Base-by-base conservation (phyloP, 92 coral and sea anemone species). In the Metridium senile region DNA sequence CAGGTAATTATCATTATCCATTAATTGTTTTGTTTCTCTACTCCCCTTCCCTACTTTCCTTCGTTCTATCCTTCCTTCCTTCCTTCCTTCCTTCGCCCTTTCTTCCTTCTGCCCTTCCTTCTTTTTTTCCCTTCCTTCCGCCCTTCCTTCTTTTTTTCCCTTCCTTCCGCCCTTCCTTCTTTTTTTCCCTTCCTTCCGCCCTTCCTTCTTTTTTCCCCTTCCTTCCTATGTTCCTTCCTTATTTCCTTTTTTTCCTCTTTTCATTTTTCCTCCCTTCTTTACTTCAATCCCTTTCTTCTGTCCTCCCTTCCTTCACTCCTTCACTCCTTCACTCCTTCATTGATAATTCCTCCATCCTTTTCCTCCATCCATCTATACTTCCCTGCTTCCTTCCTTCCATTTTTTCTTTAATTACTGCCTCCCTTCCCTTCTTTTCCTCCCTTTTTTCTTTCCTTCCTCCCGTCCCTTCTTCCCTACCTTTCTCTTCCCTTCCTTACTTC, bases 1-100 rank as follows among this genome's bases (percentile, higher is more conserved):
- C 94, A 89, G 90, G 97, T 91, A 81, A 52, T 65, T 28, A 32
- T 20, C 16, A 1, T 0, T 25, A 63, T 63, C 35, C 11, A 7
- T 20, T 11, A 8, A 28, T n/a, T 3, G 30, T 33, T 33, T 26
- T 63, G 9, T 18, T 18, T 18, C 3, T 6, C 30, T 26, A 0
- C 33, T n/a, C 11, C 20, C 27, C 27, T 19, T 58, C 20, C 23
- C 22, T 58, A 7, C 63, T 21, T 25, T 58, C 63, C 63, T 25
- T 58, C 63, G 10, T 58, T 58, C 63, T 16, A 7, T 45, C 51
- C 7, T 45, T 45, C 51, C 51, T 45, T 45, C 51, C 51, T 45
- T 7, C 51, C 25, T 22, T 20, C 76, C n/a, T 71, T 29, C 75
- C 62, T 45, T 13, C 61, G 9, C 25, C 58, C 20, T 46, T 27